These are phyloP conservation scores for Drosophila ezoana DNA, from an alignment of 2,888 invertebrate genomes.

Conservation along the genomic window DNA sequence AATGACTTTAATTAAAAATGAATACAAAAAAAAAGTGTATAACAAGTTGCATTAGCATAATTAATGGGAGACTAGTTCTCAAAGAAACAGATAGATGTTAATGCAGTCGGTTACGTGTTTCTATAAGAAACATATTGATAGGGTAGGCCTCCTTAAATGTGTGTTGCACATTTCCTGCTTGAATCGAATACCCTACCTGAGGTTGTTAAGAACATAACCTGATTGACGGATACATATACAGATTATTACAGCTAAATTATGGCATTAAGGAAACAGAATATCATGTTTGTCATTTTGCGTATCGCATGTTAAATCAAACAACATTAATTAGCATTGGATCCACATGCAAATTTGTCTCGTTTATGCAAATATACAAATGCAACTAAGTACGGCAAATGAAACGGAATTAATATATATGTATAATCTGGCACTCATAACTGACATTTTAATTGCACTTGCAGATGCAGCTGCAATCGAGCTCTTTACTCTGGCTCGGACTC, in stretches of 20 bases:
- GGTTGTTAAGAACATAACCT: background rate
- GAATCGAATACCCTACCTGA: background rate
- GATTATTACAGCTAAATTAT: background rate
- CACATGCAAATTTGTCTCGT: slow-evolving; percentile 25
- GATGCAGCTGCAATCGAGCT: slow-evolving; percentile 53
- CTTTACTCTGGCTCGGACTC: slow-evolving; percentile 43
- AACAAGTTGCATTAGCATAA: slow-evolving; percentile 6
- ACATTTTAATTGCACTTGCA: slow-evolving; percentile 27
- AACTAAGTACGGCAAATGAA: slow-evolving; percentile 40
- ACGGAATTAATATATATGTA: slow-evolving; percentile 18
- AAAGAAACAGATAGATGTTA: background rate
- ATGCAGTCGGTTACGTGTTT: too few relatives aligned
- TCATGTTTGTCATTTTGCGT: slow-evolving; percentile 12
- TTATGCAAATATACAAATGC: slow-evolving; percentile 56
- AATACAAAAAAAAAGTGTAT: background rate
- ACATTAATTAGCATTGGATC: slow-evolving; percentile 16
- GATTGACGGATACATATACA: background rate
- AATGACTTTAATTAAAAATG: background rate
- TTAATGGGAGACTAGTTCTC: slow-evolving; percentile 2
- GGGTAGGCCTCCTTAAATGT: background rate
- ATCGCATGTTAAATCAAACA: slow-evolving; percentile 12
- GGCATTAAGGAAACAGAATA: slow-evolving; percentile 31
- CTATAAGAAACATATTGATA: background rate
- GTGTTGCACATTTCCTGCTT: background rate
- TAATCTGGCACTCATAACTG: slow-evolving; percentile 38